These are phyloP conservation scores for Orestias chungarensis DNA, from an alignment of 2,797 vertebrate species.

Conservation along the genomic window DNA sequence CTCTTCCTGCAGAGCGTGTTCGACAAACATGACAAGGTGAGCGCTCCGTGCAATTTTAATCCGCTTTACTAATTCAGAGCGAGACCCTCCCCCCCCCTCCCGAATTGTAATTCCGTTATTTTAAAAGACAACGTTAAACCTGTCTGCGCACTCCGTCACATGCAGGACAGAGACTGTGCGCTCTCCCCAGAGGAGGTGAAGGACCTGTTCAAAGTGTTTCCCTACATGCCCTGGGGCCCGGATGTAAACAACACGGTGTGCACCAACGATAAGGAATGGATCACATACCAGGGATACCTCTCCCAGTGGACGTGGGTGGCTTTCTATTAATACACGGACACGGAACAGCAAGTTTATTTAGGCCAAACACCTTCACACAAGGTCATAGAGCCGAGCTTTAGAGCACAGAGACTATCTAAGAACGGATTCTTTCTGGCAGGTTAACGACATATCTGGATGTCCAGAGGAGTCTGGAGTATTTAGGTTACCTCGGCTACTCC, in stretches of 20 bases:
- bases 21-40: conserved; percentile 98
- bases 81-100: too few species aligned
- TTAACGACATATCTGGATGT: conserved; percentile 96
- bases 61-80: too few species aligned
- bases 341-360: not conserved
- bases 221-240: conserved; percentile 98
- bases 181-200: conserved; percentile 94
- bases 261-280: conserved; percentile 95
- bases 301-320: conserved; percentile 96
- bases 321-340: conserved; percentile 25
- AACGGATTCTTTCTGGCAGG: conserved; percentile 65
- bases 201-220: conserved; percentile 96
- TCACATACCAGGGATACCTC: conserved; percentile 97
- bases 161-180: conserved; percentile 95
- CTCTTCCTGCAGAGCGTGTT: conserved; percentile 98
- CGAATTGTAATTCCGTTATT: too few species aligned
- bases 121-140: not conserved
- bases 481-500: conserved; percentile 96
- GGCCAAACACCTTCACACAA: not conserved
- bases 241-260: conserved; percentile 97
- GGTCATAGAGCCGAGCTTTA: not conserved
- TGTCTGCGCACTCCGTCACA: not conserved
- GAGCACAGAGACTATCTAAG: too few species aligned
- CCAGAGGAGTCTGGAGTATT: conserved; percentile 94
- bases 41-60: too few species aligned